Base-by-base conservation (phyloP, 1,140 invertebrate species). In the Babylonia areolata region DNA sequence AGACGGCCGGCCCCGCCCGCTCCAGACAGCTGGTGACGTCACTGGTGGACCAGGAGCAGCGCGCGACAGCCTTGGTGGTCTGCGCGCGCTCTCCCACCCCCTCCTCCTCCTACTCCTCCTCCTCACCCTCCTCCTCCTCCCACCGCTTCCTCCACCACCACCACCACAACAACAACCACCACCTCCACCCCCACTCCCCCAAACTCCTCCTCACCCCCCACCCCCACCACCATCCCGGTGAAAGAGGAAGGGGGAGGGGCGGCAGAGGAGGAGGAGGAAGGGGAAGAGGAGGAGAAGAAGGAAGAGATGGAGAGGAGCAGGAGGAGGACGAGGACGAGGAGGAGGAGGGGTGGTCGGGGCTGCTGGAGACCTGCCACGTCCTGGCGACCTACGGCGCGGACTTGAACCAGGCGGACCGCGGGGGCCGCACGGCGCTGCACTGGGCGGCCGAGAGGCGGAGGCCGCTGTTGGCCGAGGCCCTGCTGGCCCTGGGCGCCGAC, bases 281-380 rank as follows among this genome's bases (percentile, higher is more conserved):
- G 33, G n/a, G 78, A 0, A 23, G 33, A 39, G 37, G 73, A 5
- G 33, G 73, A 75, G 73, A 33, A 11, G 17, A 23, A 35, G 33
- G 73, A 37, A 28, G 69, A 28, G 28, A 28, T 6, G 37, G 33
- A 37, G 73, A 12, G 0, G 73, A n/a, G 28, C 12, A n/a, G 28
- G 58, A 64, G 28, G 58, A 64, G 28, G 58, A 64, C 28, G 75
- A 54, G 78, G 78, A 20, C 9, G 42, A 54, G n/a, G 78, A 0
- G 37, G 33, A 39, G 37, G 73, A 5, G 33, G 73, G 35, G 73
- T n/a, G 1, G 17, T 15, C 9, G 33, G 73, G 15, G 69, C 0
- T 77, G 3, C 75, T 77, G 37, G 78, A 54, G 46, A 80, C 78
- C 28, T 80, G 78, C 33, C 78, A 54, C 17, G 78, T 80, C 2